These are phyloP conservation scores for Euura lappo DNA, from an alignment of 1,140 invertebrate genomes.

Conservation along the genomic window DNA sequence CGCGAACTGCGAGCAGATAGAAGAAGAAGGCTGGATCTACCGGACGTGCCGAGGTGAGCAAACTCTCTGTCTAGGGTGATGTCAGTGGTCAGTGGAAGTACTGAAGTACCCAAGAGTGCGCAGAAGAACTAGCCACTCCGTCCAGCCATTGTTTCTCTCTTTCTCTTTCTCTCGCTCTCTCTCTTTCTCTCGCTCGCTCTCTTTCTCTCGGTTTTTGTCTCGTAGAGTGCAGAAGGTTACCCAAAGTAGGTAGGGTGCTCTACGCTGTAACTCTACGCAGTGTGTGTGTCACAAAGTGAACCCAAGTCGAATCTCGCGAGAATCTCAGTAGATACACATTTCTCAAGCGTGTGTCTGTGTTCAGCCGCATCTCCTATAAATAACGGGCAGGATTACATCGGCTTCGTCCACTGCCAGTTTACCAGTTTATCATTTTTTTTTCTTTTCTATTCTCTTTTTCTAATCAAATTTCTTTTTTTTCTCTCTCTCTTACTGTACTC, in stretches of 20 bases:
- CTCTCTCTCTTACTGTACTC: constrained; percentile 19
- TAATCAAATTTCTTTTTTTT: constrained; percentile 20
- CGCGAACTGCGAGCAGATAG: constrained; percentile 35
- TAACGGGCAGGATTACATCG: constrained; percentile 62
- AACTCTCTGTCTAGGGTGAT: constrained; percentile 5
- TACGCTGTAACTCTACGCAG: constrained; percentile 59
- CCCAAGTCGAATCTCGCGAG: constrained; percentile 56
- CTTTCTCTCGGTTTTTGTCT: constrained; percentile 37
- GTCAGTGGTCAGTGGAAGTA: constrained; percentile 16
- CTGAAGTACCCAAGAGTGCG: constrained; percentile 20
- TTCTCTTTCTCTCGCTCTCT: constrained; percentile 12
- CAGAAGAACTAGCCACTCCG: constrained; percentile 12
- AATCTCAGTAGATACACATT: constrained; percentile 52
- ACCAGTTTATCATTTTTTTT: constrained; percentile 35
- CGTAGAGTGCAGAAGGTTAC: constrained; percentile 55
- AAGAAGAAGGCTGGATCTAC: constrained; percentile 37
- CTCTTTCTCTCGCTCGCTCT: constrained; percentile 20
- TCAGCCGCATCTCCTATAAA: constrained; percentile 66
- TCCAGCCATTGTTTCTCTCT: constrained; percentile 13
- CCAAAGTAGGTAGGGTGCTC: constrained; percentile 56
- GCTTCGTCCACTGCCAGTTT: constrained; percentile 39
- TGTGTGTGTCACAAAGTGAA: constrained; percentile 56
- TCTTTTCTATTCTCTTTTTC: constrained; percentile 17
- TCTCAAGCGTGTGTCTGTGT: constrained; percentile 50
- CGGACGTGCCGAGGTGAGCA: constrained; percentile 37